Percentiles rank a stretch among this genome's conserved stretches.
Evolutionary conservation across 1,140 invertebrate genomes (phyloP).

Genomic region (Orius insidiosus): DNA sequence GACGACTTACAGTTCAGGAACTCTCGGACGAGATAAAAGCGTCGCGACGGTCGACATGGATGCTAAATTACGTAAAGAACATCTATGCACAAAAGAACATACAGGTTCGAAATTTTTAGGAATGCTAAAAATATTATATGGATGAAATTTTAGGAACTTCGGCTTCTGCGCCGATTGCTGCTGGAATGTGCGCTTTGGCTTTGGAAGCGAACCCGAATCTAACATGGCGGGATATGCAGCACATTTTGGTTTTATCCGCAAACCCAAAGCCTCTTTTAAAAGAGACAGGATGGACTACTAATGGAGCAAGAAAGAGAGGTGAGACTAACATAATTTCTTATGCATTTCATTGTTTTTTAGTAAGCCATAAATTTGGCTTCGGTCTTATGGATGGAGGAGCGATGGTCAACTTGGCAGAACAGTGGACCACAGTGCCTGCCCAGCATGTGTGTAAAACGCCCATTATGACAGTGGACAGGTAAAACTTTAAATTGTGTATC

Average conservation of each 20-base stretch:
- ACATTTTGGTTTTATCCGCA: slow-evolving; percentile 86
- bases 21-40: slow-evolving; percentile 82
- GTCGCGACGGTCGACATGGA: slow-evolving; percentile 95
- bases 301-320: slow-evolving; percentile 81
- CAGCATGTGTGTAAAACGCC: slow-evolving; percentile 94
- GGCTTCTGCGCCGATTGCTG: slow-evolving; percentile 86
- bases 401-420: slow-evolving; percentile 77
- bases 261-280: slow-evolving; percentile 60
- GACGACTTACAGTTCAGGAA: slow-evolving; percentile 90
- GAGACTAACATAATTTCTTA: too few species aligned
- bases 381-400: slow-evolving; percentile 91
- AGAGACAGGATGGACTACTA: slow-evolving; percentile 75
- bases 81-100: slow-evolving; percentile 75
- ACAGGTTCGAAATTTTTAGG: too few species aligned
- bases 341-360: too few species aligned
- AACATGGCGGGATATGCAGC: slow-evolving; percentile 96
- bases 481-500: too few species aligned
- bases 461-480: too few species aligned
- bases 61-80: slow-evolving; percentile 59
- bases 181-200: slow-evolving; percentile 84
- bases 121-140: too few species aligned
- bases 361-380: slow-evolving; percentile 93
- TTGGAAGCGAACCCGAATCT: slow-evolving; percentile 84
- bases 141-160: too few species aligned
- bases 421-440: slow-evolving; percentile 84